Percentiles rank a stretch among this genome's conserved stretches.
phyloP scores from a whole-genome alignment of 2,888 invertebrate species.

The Orgyia antiqua region DNA sequence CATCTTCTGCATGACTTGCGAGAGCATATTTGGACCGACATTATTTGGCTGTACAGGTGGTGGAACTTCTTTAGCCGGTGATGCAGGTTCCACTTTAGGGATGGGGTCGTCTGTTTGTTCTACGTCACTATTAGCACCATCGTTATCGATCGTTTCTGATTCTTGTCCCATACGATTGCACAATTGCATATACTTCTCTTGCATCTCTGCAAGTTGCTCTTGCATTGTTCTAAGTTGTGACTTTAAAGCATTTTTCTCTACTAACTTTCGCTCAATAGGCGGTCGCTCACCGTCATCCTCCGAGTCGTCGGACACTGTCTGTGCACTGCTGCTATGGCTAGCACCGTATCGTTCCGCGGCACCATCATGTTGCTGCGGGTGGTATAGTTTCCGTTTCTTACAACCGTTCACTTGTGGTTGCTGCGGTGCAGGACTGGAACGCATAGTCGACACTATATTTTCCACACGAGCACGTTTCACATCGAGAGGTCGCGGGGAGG shows the following conservation, averaged over 20 bases:
- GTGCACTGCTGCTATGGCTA: conserved; percentile 68
- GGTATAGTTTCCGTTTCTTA: conserved; percentile 96
- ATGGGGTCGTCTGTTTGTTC: conserved; percentile 75
- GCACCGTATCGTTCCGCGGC: conserved; percentile 79
- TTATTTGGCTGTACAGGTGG: conserved; percentile 56
- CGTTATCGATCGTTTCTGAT: conserved; percentile 85
- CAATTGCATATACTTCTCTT: conserved; percentile 92
- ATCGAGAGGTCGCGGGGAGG: conserved; percentile 82
- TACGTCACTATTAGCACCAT: conserved; percentile 85
- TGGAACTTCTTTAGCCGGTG: conserved; percentile 72
- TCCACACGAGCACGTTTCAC: conserved; percentile 96
- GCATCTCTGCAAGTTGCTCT: conserved; percentile 93
- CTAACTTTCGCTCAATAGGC: conserved; percentile 89
- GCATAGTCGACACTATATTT: conserved; percentile 96
- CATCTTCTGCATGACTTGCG: conserved; percentile 83
- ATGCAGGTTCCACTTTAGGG: conserved; percentile 78
- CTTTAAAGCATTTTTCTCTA: conserved; percentile 91
- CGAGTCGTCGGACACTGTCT: conserved; percentile 81
- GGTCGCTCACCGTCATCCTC: conserved; percentile 88
- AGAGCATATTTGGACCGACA: conserved; percentile 75
- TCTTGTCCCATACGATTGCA: conserved; percentile 91
- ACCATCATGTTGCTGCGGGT: conserved; percentile 94
- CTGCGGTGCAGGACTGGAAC: conserved; percentile 88
- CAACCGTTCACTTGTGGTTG: conserved; percentile 91
- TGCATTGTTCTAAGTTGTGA: conserved; percentile 92